These are phyloP conservation scores for Loripinus fragilis DNA, from an alignment of 2,888 invertebrate species.

Conservation along the genomic window DNA sequence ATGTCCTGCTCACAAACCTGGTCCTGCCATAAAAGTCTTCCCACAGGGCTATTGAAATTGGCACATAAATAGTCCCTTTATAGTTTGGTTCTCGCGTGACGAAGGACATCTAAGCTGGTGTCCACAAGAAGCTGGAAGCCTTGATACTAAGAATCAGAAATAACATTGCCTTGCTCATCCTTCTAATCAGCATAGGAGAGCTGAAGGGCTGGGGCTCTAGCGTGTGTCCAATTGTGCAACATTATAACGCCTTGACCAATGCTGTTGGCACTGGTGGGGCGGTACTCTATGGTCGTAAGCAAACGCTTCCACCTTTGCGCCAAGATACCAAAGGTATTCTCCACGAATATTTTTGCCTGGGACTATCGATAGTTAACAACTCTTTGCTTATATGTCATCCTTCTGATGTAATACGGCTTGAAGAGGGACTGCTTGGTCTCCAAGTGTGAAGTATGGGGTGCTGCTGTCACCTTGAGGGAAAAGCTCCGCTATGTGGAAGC, in stretches of 20 bases:
- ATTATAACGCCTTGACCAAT: not conserved
- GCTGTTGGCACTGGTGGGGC: not conserved
- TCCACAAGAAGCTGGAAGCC: slow-evolving; percentile 1
- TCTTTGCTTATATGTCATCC: not conserved
- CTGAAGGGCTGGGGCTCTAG: not conserved
- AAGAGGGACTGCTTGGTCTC: not conserved
- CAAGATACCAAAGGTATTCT: not conserved
- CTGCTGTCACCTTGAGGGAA: not conserved
- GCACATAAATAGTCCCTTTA: slow-evolving; percentile 1
- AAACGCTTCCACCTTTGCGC: not conserved
- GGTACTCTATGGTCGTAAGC: not conserved
- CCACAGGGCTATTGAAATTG: slow-evolving; percentile 5
- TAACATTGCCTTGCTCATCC: slow-evolving; percentile 11
- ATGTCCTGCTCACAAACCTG: not conserved
- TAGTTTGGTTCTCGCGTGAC: not conserved
- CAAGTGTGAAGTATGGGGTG: not conserved
- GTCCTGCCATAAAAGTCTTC: slow-evolving; percentile 4
- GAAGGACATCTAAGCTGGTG: not conserved
- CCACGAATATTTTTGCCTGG: not conserved
- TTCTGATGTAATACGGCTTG: not conserved
- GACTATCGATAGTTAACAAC: not conserved
- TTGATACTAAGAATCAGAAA: slow-evolving; percentile 4
- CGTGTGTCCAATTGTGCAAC: not conserved
- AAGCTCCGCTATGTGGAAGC: not conserved
- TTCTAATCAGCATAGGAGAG: not conserved